Evolutionary conservation across 2,113 vertebrate genomes (phyloP), one percentile per base, ranked within the genome.

Genomic region (Phylloscopus whistleri): DNA sequence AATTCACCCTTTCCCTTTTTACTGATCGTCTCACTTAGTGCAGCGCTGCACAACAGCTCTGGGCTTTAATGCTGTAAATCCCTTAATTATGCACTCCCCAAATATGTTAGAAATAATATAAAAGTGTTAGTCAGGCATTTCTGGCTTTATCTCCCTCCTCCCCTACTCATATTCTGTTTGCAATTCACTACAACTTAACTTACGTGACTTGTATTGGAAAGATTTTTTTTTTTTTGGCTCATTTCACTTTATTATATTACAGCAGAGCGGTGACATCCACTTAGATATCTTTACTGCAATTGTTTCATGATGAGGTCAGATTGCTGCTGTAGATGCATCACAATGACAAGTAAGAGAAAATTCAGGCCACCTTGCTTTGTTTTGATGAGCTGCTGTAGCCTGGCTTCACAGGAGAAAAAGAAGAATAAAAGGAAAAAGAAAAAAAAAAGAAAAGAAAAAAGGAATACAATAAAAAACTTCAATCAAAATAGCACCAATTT

Each of bases 201-300:
- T 95, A 74, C 95, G 72, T 77, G 89, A 91, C 96, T 97, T 96
- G 90, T 95, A 80, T 93, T 95, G 82, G 78, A 94, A 93, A 91
- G 81, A 87, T 82, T 93, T 87, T 84, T 75, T 79, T 56, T 84
- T 93, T 91, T 89, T 84, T 86, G 59, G 55, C 93, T 96, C 87
- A 91, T 97, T 97, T 98, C 87, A 94, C 87, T 96, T 97, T 94
- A 97, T 94, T 97, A 90, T 97, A 95, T 94, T 95, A 96, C 75
- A 90, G 87, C 91, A 96, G 87, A 92, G 87, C 92, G 94, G 91
- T 97, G 96, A 97, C 95, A 98, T 96, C 83, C 90, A 96, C 93
- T 98, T 97, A 96, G 95, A 72, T 96, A 87, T 96, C 96, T 97
- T 95, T 95, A 66, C 94, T 93, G 70, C 91, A 94, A 75, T 97